Conservation (phyloP, 1,140 invertebrate genomes). For the Aphis craccivora region DNA sequence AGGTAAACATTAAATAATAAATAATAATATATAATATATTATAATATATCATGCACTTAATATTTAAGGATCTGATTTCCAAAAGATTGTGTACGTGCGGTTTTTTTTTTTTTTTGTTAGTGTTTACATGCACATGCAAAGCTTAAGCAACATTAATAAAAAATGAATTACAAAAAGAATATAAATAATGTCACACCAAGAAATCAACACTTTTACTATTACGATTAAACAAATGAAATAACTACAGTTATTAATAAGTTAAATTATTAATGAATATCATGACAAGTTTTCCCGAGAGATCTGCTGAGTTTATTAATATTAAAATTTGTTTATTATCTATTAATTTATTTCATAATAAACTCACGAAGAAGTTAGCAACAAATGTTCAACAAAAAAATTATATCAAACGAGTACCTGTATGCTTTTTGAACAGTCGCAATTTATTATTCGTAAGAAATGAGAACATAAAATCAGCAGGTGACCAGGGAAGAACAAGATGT, state of each 20-base stretch:
- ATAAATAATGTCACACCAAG: slow-evolving; percentile 53
- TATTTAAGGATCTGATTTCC: too few relatives aligned
- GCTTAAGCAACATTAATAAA: slow-evolving; percentile 35
- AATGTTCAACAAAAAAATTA: neutral
- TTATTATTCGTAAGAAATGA: neutral
- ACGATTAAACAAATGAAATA: neutral
- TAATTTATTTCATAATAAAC: neutral
- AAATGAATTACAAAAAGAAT: slow-evolving; percentile 23
- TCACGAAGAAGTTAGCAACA: neutral
- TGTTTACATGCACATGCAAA: slow-evolving; percentile 45
- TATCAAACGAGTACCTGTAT: neutral
- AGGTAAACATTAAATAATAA: neutral
- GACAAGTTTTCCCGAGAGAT: neutral
- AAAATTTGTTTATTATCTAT: neutral
- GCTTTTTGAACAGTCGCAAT: neutral
- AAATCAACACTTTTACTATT: slow-evolving; percentile 53
- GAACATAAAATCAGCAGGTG: slow-evolving; percentile 17
- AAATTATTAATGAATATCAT: neutral
- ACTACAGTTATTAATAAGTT: slow-evolving; percentile 33
- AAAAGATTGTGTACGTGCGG: neutral
- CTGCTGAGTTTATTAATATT: neutral
- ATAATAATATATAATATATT: neutral
- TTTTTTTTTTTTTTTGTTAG: slow-evolving; percentile 19
- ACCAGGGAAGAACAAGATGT: neutral
- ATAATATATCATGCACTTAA: neutral